phyloP scores from a whole-genome alignment of 2,113 vertebrate genomes.

The Vireo altiloquus region DNA sequence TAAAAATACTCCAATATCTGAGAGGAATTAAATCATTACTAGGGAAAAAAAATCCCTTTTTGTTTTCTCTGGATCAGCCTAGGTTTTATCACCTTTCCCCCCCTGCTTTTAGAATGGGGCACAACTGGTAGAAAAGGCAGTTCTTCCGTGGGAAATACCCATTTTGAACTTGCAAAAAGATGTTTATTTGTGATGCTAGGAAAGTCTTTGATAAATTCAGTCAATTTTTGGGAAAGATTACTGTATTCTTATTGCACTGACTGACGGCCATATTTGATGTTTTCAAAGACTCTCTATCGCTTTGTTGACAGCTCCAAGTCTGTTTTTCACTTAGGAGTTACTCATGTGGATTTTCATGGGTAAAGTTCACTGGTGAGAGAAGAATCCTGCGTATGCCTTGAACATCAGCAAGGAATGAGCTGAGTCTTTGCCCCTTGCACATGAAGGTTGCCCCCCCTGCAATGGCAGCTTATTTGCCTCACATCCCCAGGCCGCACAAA shows the following conservation, averaged over 20 bases:
- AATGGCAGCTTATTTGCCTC: background rate
- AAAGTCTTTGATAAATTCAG: background rate
- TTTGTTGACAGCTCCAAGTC: background rate
- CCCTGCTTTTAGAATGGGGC: background rate
- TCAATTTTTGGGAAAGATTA: background rate
- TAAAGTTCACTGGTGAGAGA: background rate
- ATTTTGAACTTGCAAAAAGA: background rate
- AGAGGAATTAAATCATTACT: background rate
- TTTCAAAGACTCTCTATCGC: background rate
- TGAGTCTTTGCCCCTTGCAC: background rate
- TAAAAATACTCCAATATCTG: background rate
- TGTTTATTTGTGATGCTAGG: background rate
- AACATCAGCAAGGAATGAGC: background rate
- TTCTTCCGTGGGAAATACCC: background rate
- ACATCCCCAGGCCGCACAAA: background rate
- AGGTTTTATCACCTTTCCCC: background rate
- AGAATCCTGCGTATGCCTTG: background rate
- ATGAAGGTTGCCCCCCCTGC: background rate
- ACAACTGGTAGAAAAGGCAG: background rate
- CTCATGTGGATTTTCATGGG: background rate
- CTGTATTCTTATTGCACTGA: background rate
- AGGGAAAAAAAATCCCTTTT: background rate
- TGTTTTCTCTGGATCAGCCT: background rate
- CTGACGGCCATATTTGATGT: background rate
- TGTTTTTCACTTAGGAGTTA: background rate